phyloP scores from a whole-genome alignment of 2,113 vertebrate species.

The Artemisiospiza belli region DNA sequence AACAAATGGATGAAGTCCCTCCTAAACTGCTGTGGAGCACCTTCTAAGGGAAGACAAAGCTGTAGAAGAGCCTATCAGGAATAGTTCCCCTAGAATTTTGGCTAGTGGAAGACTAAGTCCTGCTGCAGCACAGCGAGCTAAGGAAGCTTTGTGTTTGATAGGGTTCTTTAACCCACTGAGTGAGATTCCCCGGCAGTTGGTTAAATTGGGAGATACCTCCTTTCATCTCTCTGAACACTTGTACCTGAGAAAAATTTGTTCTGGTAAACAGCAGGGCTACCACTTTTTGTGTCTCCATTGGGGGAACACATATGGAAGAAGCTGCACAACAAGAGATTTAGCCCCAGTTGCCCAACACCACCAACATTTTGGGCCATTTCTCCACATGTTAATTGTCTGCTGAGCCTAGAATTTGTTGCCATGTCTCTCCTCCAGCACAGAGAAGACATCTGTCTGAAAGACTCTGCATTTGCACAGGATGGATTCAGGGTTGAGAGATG shows the following conservation, averaged over 20 bases:
- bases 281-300: accelerated
- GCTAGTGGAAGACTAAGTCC: not conserved
- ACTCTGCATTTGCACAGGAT: not conserved
- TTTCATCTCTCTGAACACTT: not conserved
- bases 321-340: not conserved
- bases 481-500: not conserved
- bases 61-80: not conserved
- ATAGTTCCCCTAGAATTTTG: not conserved
- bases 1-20: not conserved
- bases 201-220: not conserved
- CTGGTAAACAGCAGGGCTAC: not conserved
- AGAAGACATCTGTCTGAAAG: not conserved
- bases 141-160: not conserved
- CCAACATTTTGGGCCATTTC: not conserved
- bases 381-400: accelerated
- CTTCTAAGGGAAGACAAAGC: not conserved
- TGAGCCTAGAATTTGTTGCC: not conserved
- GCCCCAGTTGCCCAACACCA: not conserved
- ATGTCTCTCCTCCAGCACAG: not conserved
- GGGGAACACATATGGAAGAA: not conserved
- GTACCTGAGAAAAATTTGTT: not conserved
- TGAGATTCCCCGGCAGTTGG: not conserved
- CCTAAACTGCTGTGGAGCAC: not conserved
- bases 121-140: not conserved
- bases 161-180: not conserved